Evolutionary conservation across 2,888 invertebrate genomes (phyloP), one percentile per base, ranked within the genome.

Genomic region (Pollenia amentaria): DNA sequence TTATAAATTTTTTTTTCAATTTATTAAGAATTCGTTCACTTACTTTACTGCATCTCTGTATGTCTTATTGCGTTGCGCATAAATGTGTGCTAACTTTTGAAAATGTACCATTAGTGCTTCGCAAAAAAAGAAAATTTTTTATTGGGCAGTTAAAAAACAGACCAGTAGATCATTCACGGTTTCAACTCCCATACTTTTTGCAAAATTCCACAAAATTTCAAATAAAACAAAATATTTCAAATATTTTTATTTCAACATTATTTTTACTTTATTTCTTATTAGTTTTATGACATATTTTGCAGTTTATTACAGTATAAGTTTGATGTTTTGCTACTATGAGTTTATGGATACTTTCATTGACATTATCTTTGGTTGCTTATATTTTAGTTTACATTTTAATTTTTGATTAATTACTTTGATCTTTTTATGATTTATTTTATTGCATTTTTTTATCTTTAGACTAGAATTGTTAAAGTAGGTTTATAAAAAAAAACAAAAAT

Each of bases 241-340:
- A 38, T 69, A 14, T 40, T 60, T 79, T 87, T 53, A 55, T 57
- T 73, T 69, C 83, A 75, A 67, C 70, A 83, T 83, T 80, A 67
- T 83, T 42, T 55, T 42, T 75, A 70, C 44, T 80, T 42, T 70
- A 70, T 42, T 21, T 70, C n/a, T 51, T 80, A 51, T 51, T 46
- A 44, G 16, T 29, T 84, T 77, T 72, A 44, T 51, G 48, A 65
- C 76, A 64, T 60, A n/a, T 80, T 73, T 64, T 53, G 38, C 18
- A 38, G 11, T 81, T 70, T 21, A 14, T 80, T 80, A 64, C 53
- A 46, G 3, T 46, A 67, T 67, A 42, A 51, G n/a, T 11, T 60
- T 12, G 3, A 76, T 65, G 44, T 12, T 53, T 78, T 79, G 18
- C 44, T 55, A 65, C 44, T 55, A 65, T 65, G n/a, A 48, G n/a